Base-by-base conservation (phyloP, 2,888 invertebrate species). In the Melangyna quadrimaculata region DNA sequence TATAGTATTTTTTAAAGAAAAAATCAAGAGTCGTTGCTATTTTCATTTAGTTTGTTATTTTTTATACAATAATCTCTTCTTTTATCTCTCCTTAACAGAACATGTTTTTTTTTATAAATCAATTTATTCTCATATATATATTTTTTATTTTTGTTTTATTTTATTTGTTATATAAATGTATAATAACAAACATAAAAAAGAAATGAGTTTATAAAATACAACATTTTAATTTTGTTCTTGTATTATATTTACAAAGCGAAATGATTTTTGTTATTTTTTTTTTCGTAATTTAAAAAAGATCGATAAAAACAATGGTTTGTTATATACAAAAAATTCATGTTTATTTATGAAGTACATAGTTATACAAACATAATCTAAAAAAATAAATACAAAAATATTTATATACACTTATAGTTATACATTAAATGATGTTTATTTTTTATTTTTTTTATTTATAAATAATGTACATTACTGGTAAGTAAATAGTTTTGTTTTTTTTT, bases 311-410 rank as follows among this genome's bases (percentile, higher is more conserved):
- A 69, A 57, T 77, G 72, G n/a, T 24, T 24, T 77, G 48, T 69
- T 86, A 86, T 86, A 78, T 86, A 86, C 86, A 86, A 86, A 73
- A 77, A 86, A 70, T 59, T 72, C 57, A 73, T 69, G 22, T 57
- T 65, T 12, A 27, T 78, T 84, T 72, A 69, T 72, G 67, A 79
- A 67, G 67, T 35, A n/a, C n/a, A n/a, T n/a, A n/a, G n/a, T n/a
- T n/a, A 35, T 40, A 78, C 51, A 77, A 81, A 86, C 77, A 77
- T 51, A 81, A 78, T 69, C 67, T 45, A 51, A 80, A 77, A 65
- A 86, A 77, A 77, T 77, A 81, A 86, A 86, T 86, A 86, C 73
- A 86, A 86, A 86, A 86, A 86, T 86, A 86, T 70, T 80, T 86
- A 86, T 86, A 78, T 86, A 86, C 86, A 86, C 86, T 78, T 86